Evolutionary conservation across 2,113 vertebrate species (phyloP), one percentile per base, ranked within the genome.

Genomic region (Mandrillus leucophaeus): DNA sequence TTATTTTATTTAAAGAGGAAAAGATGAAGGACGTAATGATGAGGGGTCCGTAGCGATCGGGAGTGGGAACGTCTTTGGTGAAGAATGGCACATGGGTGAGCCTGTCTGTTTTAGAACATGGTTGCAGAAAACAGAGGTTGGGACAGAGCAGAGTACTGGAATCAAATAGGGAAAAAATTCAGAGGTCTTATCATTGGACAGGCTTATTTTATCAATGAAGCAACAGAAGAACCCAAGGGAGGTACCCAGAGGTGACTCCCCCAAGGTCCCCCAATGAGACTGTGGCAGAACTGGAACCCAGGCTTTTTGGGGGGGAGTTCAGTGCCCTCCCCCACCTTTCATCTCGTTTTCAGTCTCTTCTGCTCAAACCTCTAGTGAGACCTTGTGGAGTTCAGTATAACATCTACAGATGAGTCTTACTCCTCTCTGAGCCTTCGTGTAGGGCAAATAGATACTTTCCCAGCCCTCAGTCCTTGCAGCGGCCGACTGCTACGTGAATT

Each of bases 41-140:
- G 16, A 22, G 5, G 1, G 8, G 3, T 8, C 11, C 30, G 1
- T 9, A 43, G 20, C 72, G 16, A 38, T n/a, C 20, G 4, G 10
- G 52, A 40, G 3, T 8, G 43, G 25, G n/a, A 57, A 75, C 6
- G 1, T 75, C 45, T 32, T 57, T 64, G 22, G 13, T 64, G 73
- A 70, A 50, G 59, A 16, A 20, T 9, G 8, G 8, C 59, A 66
- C 2, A 6, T 12, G 0, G 2, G 13, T n/a, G 30, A 80, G 20
- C 8, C 22, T 25, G 45, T 40, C 27, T 6, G 55, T 48, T 59
- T 81, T 48, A n/a, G 27, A 57, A 75, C 20, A 13, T 1, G 2
- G 5, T 76, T 50, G 32, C 50, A 61, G 70, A 30, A 79, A 18
- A 30, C 6, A 1, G 17, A 52, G 50, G 8, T 38, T 45, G 11